Base-by-base conservation (phyloP, 1,140 invertebrate species). In the Vanessa tameamea region DNA sequence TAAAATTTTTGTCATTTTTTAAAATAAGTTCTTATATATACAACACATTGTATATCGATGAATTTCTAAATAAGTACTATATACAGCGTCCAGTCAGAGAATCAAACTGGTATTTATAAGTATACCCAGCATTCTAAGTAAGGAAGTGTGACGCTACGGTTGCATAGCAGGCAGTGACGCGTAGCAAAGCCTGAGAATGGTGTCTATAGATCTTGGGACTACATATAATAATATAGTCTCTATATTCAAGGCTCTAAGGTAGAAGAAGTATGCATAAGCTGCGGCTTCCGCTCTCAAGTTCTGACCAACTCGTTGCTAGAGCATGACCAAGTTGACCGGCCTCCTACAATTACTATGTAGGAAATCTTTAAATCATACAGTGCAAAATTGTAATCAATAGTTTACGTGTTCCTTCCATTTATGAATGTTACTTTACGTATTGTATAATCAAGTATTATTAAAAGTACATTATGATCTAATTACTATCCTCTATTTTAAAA, bases 131-230 rank as follows among this genome's bases (percentile, higher is more conserved):
- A 72, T 50, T 76, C 74, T 76, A 66, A 66, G 67, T 75, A 77
- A 77, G 76, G 78, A 78, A 80, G 73, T 80, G 79, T 74, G 72
- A 75, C 73, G 72, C 74, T 69, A 74, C 76, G 74, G 73, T 80
- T 75, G 78, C 75, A 74, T 65, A 72, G 79, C 47, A 82, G 69
- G 72, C 79, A 81, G 74, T 84, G 83, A 81, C 64, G 81, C 81
- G 78, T 80, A 69, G 78, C 76, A 64, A 64, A 48, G 66, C 81
- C 73, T 87, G 87, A 82, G 87, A 91, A 89, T 80, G 81, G 78
- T 88, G 87, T 80, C 77, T 75, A 64, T 72, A 48, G 15, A 65
- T 63, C 72, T 72, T 15, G 68, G 48, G 37, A 63, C 23, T 77
- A 70, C 37, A 67, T 66, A 16, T 31, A 43, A 59, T 23, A 69